Base-by-base conservation (phyloP, 1,140 invertebrate species). In the Ceratina japonica region DNA sequence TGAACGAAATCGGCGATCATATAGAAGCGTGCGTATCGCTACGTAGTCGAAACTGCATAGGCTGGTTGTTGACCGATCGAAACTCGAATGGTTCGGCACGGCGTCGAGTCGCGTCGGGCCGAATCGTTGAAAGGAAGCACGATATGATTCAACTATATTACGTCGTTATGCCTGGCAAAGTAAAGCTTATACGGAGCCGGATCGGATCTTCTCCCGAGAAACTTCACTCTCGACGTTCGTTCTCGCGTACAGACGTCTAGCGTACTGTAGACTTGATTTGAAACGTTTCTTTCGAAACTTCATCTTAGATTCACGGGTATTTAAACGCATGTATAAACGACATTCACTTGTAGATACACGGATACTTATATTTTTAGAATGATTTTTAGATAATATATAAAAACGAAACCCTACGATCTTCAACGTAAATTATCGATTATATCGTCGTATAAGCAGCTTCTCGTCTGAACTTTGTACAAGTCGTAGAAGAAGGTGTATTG, bases 121-220 rank as follows among this genome's bases (percentile, higher is more conserved):
- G n/a, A 24, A 68, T 79, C 71, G 75, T 70, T 49, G 22, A 52
- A 18, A 18, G 16, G 61, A 62, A 81, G 13, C 49, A 71, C 16
- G 71, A 80, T 66, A 70, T 66, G 65, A 73, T 83, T 37, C 73
- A 58, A 20, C 59, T 52, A 31, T 75, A 64, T 75, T 75, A 58
- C 66, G 66, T 65, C 75, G 71, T 75, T 76, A 82, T 85, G 84
- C 83, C 83, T 85, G 59, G 81, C 84, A 63, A 85, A 85, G 82
- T 85, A 75, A 85, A 85, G 72, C 83, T 69, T 72, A 85, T 81
- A 84, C 62, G 27, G 56, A 56, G 3, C 5, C 37, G 37, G 5
- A 15, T 59, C 16, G 16, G 12, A 76, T 37, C 0, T 44, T 12
- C n/a, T 81, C 3, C 27, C 13, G 18, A 79, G 13, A 71, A 54